Percentiles rank a stretch among this genome's conserved stretches.
phyloP scores from a whole-genome alignment of 1,140 invertebrate species.

The Drosophila miranda region DNA sequence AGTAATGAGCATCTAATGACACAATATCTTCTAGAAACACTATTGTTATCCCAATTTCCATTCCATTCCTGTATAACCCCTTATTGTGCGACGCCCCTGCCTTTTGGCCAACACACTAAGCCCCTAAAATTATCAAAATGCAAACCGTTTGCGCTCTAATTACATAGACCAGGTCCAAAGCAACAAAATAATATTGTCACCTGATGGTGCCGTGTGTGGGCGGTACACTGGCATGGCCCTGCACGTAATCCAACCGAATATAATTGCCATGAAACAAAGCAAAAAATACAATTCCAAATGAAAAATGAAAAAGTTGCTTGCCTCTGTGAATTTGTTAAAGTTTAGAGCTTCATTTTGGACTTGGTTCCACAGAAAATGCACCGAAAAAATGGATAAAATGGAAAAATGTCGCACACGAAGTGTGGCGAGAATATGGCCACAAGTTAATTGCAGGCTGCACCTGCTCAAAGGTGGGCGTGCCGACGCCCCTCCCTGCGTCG shows the following conservation, averaged over 20 bases:
- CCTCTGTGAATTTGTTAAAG: conserved; percentile 80
- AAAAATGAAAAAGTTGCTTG: conserved; percentile 26
- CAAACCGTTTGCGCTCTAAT: conserved; percentile 68
- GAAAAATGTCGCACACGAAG: conserved; percentile 60
- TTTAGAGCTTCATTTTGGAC: conserved; percentile 72
- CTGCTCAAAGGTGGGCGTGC: conserved; percentile 44
- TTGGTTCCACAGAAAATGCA: conserved; percentile 13
- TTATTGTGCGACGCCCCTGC: neutral
- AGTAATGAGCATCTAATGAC: neutral
- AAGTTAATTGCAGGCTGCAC: conserved; percentile 68
- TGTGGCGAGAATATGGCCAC: conserved; percentile 18
- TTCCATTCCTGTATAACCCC: too few species aligned
- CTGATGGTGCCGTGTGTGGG: conserved; percentile 38
- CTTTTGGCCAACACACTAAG: conserved; percentile 7
- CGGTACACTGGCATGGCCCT: conserved; percentile 19
- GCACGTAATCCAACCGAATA: conserved; percentile 53
- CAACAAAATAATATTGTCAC: conserved; percentile 60
- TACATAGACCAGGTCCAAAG: conserved; percentile 29
- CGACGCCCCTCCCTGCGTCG: conserved; percentile 50
- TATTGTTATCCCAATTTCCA: too few species aligned
- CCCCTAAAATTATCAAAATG: conserved; percentile 61
- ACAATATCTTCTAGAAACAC: too few species aligned
- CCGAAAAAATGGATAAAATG: neutral
- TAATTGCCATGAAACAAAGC: conserved; percentile 44
- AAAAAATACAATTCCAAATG: conserved; percentile 12